phyloP scores from a whole-genome alignment of 2,113 vertebrate genomes.

The Myanophis thanlyinensis region DNA sequence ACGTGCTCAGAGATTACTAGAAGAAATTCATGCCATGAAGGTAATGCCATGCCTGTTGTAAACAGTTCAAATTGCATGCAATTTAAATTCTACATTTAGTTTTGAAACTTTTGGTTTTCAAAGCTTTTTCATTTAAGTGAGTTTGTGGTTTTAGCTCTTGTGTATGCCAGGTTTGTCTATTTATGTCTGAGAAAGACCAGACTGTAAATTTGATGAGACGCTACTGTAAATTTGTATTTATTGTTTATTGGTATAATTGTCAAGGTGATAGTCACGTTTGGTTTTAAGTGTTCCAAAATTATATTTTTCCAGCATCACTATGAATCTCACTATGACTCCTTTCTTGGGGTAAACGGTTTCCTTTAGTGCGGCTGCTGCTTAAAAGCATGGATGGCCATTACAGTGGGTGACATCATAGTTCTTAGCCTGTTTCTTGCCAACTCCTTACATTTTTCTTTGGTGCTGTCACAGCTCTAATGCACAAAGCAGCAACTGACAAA shows the following conservation, averaged over 20 bases:
- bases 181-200: constrained; percentile 32
- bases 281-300: constrained; percentile 47
- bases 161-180: constrained; percentile 28
- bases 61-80: not conserved
- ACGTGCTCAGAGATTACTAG: constrained; percentile 80
- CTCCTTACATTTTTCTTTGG: constrained; percentile 49
- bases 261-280: constrained; percentile 47
- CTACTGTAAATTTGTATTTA: constrained; percentile 38
- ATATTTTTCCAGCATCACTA: constrained; percentile 47
- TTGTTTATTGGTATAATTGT: constrained; percentile 44
- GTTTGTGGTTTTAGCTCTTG: constrained; percentile 24
- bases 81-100: constrained; percentile 23
- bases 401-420: constrained; percentile 41
- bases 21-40: constrained; percentile 92
- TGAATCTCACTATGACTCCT: constrained; percentile 18
- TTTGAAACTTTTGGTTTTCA: not conserved
- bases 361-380: not conserved
- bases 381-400: constrained; percentile 26
- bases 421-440: constrained; percentile 32
- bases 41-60: constrained; percentile 50
- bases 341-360: constrained; percentile 33
- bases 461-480: constrained; percentile 39
- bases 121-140: not conserved
- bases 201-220: not conserved
- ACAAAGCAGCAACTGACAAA: constrained; percentile 27